Percentiles rank a stretch among this genome's conserved stretches.
phyloP scores from a whole-genome alignment of 2,888 invertebrate species.

The Julus scanicus region DNA sequence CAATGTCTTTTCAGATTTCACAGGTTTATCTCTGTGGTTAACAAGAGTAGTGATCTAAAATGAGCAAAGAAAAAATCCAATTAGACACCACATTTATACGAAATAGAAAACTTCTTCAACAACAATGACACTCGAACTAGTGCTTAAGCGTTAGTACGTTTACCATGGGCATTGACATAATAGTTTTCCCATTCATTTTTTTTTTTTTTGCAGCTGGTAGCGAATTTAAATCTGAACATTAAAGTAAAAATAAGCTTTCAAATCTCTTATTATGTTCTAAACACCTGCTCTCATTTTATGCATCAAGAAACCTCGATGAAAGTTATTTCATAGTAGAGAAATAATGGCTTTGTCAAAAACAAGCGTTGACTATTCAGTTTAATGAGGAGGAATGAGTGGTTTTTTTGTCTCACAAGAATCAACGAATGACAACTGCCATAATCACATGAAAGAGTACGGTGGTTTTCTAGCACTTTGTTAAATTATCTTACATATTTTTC shows the following conservation, averaged over 20 bases:
- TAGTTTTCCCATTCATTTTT: too few relatives aligned
- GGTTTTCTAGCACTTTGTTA: too few relatives aligned
- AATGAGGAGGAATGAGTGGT: neutral
- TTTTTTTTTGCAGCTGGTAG: too few relatives aligned
- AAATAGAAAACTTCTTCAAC: too few relatives aligned
- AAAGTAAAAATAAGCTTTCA: too few relatives aligned
- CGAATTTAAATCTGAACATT: too few relatives aligned
- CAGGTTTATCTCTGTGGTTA: slow-evolving; percentile 74
- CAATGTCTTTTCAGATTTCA: slow-evolving; percentile 72
- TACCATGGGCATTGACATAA: too few relatives aligned
- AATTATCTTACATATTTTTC: too few relatives aligned
- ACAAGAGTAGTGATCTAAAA: slow-evolving; percentile 88
- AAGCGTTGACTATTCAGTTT: neutral
- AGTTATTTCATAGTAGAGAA: neutral
- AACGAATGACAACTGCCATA: neutral
- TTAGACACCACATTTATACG: neutral
- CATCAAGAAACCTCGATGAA: neutral
- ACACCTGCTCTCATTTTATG: neutral
- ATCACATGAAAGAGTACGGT: too few relatives aligned
- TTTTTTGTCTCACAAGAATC: neutral
- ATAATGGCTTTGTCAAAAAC: neutral
- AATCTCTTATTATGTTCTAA: too few relatives aligned
- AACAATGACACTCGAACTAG: neutral
- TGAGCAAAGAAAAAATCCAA: neutral
- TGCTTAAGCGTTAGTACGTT: neutral